Conservation (phyloP, 2,888 invertebrate species). For the Ischnus inquisitorius region DNA sequence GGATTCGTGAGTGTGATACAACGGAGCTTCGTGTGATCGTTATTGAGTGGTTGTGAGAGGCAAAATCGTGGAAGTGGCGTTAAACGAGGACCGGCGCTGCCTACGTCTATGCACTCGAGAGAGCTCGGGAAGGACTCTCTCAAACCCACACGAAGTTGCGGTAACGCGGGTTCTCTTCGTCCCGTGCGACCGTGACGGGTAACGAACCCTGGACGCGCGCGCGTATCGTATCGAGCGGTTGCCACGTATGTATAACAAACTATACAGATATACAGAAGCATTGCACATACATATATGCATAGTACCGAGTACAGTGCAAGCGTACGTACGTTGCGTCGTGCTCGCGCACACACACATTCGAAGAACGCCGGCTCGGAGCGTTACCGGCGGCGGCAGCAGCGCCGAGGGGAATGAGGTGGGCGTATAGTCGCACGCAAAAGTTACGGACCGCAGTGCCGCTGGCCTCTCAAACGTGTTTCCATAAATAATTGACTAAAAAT, state of each 20-base stretch:
- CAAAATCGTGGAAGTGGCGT: constrained; percentile 42
- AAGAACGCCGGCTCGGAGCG: constrained; percentile 43
- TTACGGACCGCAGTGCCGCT: constrained; percentile 29
- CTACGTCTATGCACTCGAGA: constrained; percentile 57
- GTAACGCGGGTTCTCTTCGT: constrained; percentile 62
- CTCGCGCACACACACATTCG: neutral
- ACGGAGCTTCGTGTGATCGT: neutral
- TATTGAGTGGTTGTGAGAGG: neutral
- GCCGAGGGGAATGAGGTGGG: constrained; percentile 39
- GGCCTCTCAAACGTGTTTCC: neutral
- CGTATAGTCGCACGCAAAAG: constrained; percentile 57
- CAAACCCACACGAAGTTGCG: constrained; percentile 51
- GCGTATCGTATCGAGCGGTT: constrained; percentile 76
- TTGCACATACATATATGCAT: constrained; percentile 1
- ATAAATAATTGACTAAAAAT: neutral
- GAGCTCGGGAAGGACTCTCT: constrained; percentile 57
- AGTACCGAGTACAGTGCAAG: neutral
- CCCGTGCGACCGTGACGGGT: constrained; percentile 81
- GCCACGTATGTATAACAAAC: constrained; percentile 69
- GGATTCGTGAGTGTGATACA: neutral
- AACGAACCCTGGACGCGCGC: constrained; percentile 77
- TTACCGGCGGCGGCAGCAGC: constrained; percentile 27
- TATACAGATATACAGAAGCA: constrained; percentile 12
- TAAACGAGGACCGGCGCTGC: constrained; percentile 65
- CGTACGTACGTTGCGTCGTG: neutral